Base-by-base conservation (phyloP, 2,888 invertebrate genomes). In the Vesta saturnalis region DNA sequence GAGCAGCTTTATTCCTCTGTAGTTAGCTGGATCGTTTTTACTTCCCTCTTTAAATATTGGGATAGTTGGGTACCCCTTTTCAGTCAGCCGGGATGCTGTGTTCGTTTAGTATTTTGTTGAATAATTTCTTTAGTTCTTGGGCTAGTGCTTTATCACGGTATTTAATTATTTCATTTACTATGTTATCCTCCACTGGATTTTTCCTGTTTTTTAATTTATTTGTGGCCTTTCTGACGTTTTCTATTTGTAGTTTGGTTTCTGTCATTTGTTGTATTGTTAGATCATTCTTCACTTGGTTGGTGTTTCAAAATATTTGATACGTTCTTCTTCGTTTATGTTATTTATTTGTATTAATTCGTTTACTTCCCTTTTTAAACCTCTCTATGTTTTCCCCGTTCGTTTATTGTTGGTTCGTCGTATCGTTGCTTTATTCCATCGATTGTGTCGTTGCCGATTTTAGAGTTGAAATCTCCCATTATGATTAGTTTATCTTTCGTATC, bases 131-230 rank as follows among this genome's bases (percentile, higher is more conserved):
- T 47, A 47, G 47, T 47, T 47, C 47, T 15, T 47, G 47, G n/a
- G 47, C 47, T 14, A 47, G 47, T 47, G 47, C 47, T 47, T 47
- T 47, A 47, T 47, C 47, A n/a, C 47, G 6, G 47, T 47, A 47
- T 47, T 47, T 47, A 5, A 47, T 47, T 47, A 47, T 4, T 47
- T 47, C 47, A 15, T 47, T 47, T 47, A 15, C n/a, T 47, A 47
- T 47, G 47, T 47, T 47, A 14, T 47, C 47, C 47, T 47, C 47
- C n/a, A 4, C 15, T 47, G 47, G 47, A 15, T 14, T 47, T 14
- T 47, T 47, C 47, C 47, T 12, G 15, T 47, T 47, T 47, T 14
- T 47, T 47, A 47, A 47, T 47, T 47, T 47, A 4, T 47, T 47
- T 47, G n/a, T 14, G 47, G 47, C n/a, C n/a, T n/a, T n/a, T n/a